phyloP scores from a whole-genome alignment of 2,888 invertebrate species.

The Nephrotoma guestfalica region DNA sequence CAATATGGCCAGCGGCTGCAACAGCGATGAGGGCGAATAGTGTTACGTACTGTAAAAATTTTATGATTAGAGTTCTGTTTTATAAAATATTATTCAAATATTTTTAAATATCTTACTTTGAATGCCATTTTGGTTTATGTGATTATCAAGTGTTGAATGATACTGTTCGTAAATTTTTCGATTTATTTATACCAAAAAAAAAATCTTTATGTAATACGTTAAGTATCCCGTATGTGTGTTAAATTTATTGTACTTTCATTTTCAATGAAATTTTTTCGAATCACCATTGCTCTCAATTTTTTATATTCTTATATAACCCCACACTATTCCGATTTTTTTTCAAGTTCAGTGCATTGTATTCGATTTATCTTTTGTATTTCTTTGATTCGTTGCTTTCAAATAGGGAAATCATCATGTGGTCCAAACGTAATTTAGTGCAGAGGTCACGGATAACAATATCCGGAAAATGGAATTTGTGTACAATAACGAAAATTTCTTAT shows the following conservation, averaged over 20 bases:
- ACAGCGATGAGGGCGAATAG: slow-evolving; percentile 21
- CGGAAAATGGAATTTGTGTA: background rate
- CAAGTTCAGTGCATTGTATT: background rate
- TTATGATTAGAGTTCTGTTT: background rate
- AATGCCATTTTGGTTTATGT: slow-evolving; percentile 3
- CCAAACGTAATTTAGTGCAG: too few species aligned
- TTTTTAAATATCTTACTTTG: background rate
- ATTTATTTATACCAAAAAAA: background rate
- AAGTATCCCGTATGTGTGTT: too few species aligned
- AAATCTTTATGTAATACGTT: background rate
- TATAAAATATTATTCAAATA: background rate
- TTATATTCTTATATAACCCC: background rate
- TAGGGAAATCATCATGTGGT: too few species aligned
- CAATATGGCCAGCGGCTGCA: slow-evolving; percentile 14
- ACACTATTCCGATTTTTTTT: background rate
- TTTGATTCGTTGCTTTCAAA: too few species aligned
- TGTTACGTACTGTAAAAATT: slow-evolving; percentile 19
- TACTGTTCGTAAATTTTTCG: background rate
- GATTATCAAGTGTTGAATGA: background rate
- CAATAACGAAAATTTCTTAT: background rate
- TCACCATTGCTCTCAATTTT: background rate
- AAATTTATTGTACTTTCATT: background rate
- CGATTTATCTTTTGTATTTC: too few species aligned
- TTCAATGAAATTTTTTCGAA: background rate
- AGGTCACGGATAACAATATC: too few species aligned